phyloP scores from a whole-genome alignment of 1,140 invertebrate species.

The Drosophila repletoides region DNA sequence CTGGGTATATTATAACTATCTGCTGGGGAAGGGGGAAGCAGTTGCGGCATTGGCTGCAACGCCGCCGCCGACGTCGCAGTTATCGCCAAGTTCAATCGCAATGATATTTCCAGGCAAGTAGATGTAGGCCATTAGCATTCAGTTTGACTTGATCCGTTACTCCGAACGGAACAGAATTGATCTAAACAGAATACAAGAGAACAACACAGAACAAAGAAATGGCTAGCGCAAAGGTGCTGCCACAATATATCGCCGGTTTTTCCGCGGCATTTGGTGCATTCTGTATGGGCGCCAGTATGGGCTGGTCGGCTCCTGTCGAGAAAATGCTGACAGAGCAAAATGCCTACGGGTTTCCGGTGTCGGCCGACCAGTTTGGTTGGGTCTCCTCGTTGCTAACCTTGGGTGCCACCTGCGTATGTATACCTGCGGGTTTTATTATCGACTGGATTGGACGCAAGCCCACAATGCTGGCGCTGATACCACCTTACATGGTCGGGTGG shows the following conservation, averaged over 20 bases:
- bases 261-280: slow-evolving; percentile 85
- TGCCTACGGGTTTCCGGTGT: slow-evolving; percentile 77
- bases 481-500: slow-evolving; percentile 88
- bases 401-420: slow-evolving; percentile 84
- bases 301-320: slow-evolving; percentile 87
- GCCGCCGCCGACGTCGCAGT: slow-evolving; percentile 17
- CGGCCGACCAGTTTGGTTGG: slow-evolving; percentile 57
- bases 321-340: slow-evolving; percentile 74
- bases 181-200: background rate
- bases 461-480: slow-evolving; percentile 85
- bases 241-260: slow-evolving; percentile 69
- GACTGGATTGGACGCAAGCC: slow-evolving; percentile 87
- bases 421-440: slow-evolving; percentile 86
- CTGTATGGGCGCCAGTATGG: slow-evolving; percentile 86
- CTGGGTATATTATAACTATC: slow-evolving; percentile 46
- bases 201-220: slow-evolving; percentile 9
- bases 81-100: slow-evolving; percentile 32
- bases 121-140: slow-evolving; percentile 16
- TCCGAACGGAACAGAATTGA: background rate
- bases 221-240: slow-evolving; percentile 51
- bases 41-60: background rate
- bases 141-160: slow-evolving; percentile 38
- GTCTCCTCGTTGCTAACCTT: slow-evolving; percentile 63
- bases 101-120: slow-evolving; percentile 51
- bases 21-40: background rate